phyloP scores from a whole-genome alignment of 2,113 vertebrate species.

The Perca schrenkii region DNA sequence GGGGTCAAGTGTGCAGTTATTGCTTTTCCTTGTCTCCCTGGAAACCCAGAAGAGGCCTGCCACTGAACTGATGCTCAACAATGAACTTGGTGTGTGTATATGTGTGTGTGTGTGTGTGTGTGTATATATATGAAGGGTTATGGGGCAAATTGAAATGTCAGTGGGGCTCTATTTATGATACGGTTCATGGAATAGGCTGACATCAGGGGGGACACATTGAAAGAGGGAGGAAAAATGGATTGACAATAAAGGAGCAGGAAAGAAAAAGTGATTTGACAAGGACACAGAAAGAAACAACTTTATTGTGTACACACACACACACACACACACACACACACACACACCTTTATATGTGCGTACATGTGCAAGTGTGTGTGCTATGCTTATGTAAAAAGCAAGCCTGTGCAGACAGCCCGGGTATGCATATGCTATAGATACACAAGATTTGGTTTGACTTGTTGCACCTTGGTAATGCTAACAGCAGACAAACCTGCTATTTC shows the following conservation, averaged over 20 bases:
- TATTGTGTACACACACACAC: not conserved
- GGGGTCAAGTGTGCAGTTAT: conserved; percentile 85
- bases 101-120: conserved; percentile 21
- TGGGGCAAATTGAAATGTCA: conserved; percentile 78
- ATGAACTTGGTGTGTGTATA: conserved; percentile 42
- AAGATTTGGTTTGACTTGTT: not conserved
- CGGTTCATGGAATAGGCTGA: conserved; percentile 57
- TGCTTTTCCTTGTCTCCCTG: conserved; percentile 80
- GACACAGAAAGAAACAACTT: not conserved
- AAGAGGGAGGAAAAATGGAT: conserved; percentile 37
- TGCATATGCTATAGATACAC: not conserved
- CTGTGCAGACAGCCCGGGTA: not conserved
- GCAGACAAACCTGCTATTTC: not conserved
- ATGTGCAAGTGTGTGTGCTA: not conserved
- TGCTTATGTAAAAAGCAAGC: not conserved
- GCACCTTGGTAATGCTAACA: not conserved
- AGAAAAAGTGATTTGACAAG: conserved; percentile 38
- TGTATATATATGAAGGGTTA: conserved; percentile 49
- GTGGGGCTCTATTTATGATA: conserved; percentile 68
- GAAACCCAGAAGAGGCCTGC: conserved; percentile 68
- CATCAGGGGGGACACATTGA: conserved; percentile 47
- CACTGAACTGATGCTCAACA: conserved; percentile 59
- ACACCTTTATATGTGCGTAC: not conserved
- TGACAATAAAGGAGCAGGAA: conserved; percentile 27
- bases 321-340: too few relatives aligned